phyloP scores from a whole-genome alignment of 2,113 vertebrate species.

The Megaceryle torquata region DNA sequence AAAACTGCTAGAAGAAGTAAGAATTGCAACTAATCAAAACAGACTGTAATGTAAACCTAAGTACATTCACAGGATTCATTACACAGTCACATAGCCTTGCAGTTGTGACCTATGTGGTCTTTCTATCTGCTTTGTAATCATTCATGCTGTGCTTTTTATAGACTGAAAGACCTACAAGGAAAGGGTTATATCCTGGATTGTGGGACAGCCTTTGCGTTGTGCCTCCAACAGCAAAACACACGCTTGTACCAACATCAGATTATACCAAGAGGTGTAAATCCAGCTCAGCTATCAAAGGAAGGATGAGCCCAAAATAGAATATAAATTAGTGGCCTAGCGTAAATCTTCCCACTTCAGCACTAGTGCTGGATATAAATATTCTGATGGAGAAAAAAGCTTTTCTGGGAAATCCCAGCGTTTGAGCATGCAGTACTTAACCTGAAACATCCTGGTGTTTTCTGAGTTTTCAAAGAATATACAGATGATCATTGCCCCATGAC shows the following conservation, averaged over 20 bases:
- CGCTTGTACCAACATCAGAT: conserved; percentile 11
- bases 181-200: neutral
- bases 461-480: neutral
- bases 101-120: neutral
- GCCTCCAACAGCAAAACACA: neutral
- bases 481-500: neutral
- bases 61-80: neutral
- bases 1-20: neutral
- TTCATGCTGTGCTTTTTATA: neutral
- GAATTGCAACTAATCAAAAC: neutral
- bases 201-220: neutral
- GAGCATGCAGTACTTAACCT: neutral
- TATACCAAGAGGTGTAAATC: conserved; percentile 53
- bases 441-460: neutral
- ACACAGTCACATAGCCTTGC: neutral
- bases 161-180: neutral
- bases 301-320: conserved; percentile 47
- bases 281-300: conserved; percentile 33
- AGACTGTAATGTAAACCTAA: neutral
- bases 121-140: conserved; percentile 7
- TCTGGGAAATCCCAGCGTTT: neutral
- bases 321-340: conserved; percentile 3
- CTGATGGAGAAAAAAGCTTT: neutral
- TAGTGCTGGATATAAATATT: neutral
- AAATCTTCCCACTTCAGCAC: neutral